These are phyloP conservation scores for Pherbina coryleti DNA, from an alignment of 2,888 invertebrate genomes.

Conservation along the genomic window DNA sequence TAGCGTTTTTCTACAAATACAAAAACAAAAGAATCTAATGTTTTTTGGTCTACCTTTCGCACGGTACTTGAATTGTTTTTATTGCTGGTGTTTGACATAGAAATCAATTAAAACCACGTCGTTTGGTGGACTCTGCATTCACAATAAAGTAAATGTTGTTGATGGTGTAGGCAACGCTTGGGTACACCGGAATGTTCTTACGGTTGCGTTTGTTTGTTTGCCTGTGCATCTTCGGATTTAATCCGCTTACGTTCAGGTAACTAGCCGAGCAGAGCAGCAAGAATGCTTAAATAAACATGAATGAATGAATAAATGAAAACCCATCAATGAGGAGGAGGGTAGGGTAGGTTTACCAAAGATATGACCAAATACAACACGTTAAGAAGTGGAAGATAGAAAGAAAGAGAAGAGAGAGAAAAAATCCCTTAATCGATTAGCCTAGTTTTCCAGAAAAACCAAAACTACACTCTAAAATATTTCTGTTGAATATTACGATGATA, in stretches of 20 bases:
- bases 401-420: neutral
- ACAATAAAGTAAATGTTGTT: neutral
- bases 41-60: too few relatives aligned
- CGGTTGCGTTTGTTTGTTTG: neutral
- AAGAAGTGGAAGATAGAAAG: neutral
- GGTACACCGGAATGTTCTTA: neutral
- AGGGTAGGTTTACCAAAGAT: neutral
- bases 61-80: neutral
- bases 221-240: neutral
- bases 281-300: neutral
- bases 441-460: conserved; percentile 50
- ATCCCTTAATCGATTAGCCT: conserved; percentile 53
- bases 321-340: neutral
- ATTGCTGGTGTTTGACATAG: conserved; percentile 19
- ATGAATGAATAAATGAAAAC: neutral
- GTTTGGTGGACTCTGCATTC: neutral
- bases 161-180: neutral
- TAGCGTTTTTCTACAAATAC: neutral
- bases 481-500: neutral
- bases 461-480: neutral
- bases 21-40: too few relatives aligned
- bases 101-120: conserved; percentile 24
- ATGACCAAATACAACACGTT: neutral
- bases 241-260: conserved; percentile 6
- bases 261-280: neutral